Evolutionary conservation across 2,888 invertebrate genomes (phyloP), one percentile per base, ranked within the genome.

Genomic region (Dromius quadrimaculatus): DNA sequence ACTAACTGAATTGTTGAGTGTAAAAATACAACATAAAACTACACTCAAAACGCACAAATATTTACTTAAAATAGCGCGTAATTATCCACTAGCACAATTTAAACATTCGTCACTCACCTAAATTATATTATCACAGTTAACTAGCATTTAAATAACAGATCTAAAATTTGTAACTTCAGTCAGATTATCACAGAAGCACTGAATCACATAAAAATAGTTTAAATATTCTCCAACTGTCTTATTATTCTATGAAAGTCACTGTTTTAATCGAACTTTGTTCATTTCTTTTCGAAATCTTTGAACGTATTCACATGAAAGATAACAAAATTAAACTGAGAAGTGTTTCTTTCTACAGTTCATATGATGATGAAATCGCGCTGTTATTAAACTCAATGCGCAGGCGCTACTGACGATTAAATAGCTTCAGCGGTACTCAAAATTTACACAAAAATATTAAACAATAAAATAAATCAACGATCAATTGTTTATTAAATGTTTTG

Each of bases 311-410:
- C 61, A 13, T n/a, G 38, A 22, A 61, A 38, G 38, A 61, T 61
- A 38, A 41, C 61, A 61, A 6, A 61, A 61, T 13, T 61, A 41
- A 61, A 41, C 61, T 41, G 61, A 61, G 61, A 38, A 61, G 19
- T 13, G 11, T 22, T 22, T 23, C 28, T 22, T 22, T 23, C 28
- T 22, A 2, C 22, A 11, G 13, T 61, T 61, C 61, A 20, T 34
- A 61, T 23, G 23, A 6, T 61, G 61, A 61, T 61, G 61, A 61
- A 61, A 61, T 23, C 61, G 61, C 61, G 61, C 61, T 38, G 57
- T 9, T n/a, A 54, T 15, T 28, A 22, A 20, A n/a, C n/a, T 22
- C 22, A 20, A 9, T 50, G 38, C 41, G 61, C 61, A 61, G 6
- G 20, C 38, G 38, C 59, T 9, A n/a, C 22, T 50, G 22, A 11